Conservation (phyloP, 2,797 vertebrate species). For the Schizothorax lantsangensis region DNA sequence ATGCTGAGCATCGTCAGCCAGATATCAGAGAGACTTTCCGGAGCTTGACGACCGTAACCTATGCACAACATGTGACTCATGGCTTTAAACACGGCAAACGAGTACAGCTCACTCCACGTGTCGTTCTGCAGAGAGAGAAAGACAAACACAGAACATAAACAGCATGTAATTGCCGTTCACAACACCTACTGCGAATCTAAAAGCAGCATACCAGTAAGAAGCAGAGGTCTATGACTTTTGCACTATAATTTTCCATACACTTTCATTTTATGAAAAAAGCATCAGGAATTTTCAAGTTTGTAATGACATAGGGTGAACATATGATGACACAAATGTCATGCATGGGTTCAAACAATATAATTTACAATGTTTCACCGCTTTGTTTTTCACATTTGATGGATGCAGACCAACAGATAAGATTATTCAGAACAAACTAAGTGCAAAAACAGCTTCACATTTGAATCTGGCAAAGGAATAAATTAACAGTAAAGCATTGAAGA, state of each 20-base stretch:
- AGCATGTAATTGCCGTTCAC: neutral
- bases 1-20: constrained; percentile 98
- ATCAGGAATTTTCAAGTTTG: neutral
- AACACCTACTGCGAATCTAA: neutral
- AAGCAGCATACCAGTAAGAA: neutral
- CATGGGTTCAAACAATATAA: neutral
- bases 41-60: constrained; percentile 92
- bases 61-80: constrained; percentile 99
- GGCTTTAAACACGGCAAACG: constrained; percentile 94
- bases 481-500: neutral
- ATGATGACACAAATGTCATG: neutral
- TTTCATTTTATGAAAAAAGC: neutral
- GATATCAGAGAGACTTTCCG: constrained; percentile 93
- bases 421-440: neutral
- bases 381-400: neutral
- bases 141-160: constrained; percentile 2
- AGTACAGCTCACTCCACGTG: constrained; percentile 96
- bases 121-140: constrained; percentile 83
- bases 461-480: neutral
- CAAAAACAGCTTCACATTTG: neutral
- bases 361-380: neutral
- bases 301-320: neutral
- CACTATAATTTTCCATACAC: neutral
- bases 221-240: neutral
- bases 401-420: neutral